Base-by-base conservation (phyloP, 2,113 vertebrate genomes). In the Elephantulus edwardii region DNA sequence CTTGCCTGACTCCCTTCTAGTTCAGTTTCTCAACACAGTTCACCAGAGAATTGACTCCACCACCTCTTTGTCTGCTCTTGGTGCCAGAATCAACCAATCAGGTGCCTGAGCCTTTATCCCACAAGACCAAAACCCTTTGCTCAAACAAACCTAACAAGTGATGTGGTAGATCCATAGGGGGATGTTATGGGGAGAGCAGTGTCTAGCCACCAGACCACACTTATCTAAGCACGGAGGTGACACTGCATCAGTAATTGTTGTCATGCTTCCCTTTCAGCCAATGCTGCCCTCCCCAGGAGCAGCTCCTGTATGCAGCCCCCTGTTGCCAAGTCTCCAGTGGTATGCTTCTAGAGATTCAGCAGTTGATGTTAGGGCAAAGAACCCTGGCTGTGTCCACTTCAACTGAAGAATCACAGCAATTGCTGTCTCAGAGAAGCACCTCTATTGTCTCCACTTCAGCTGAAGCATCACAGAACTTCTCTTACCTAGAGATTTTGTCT, bases 291-390 rank as follows among this genome's bases (percentile, higher is more conserved):
- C n/a, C n/a, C n/a, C n/a, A n/a, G n/a, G n/a, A n/a, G n/a, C n/a
- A n/a, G n/a, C n/a, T n/a, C n/a, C n/a, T n/a, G n/a, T n/a, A n/a
- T n/a, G n/a, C n/a, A n/a, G n/a, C 80, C 92, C 33, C 24, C n/a
- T n/a, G 33, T 77, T 96, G 95, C 50, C 30, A 72, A 6, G 70
- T 72, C 86, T 96, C 94, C 91, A 95, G 94, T 66, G 40, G 60
- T 11, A 33, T 92, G 86, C 88, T 83, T 70, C 83, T 92, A 80
- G 95, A 96, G 62, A n/a, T 94, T 24, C 72, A 93, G 66, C 92
- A 91, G n/a, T n/a, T n/a, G n/a, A n/a, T n/a, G n/a, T n/a, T n/a
- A n/a, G n/a, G n/a, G n/a, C n/a, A n/a, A n/a, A n/a, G n/a, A n/a
- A n/a, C n/a, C n/a, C n/a, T n/a, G n/a, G n/a, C n/a, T n/a, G n/a